phyloP scores from a whole-genome alignment of 1,140 invertebrate genomes.

The Penaeus vannamei region DNA sequence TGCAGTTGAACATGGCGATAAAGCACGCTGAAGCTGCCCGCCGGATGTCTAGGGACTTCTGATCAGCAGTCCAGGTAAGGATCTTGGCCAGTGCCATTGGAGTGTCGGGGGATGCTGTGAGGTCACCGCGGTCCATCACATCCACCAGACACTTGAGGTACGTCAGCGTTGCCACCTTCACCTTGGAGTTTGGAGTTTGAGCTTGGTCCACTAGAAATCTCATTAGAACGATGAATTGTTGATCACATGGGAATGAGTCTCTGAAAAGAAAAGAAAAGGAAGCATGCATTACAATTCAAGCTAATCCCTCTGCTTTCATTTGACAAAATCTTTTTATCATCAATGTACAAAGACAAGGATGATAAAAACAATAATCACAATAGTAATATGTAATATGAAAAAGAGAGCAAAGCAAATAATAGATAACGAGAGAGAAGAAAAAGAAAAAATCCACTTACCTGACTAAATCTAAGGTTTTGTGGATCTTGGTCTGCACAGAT shows the following conservation, averaged over 20 bases:
- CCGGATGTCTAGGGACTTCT: conserved; percentile 81
- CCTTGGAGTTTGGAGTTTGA: conserved; percentile 90
- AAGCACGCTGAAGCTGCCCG: conserved; percentile 84
- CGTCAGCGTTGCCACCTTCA: conserved; percentile 82
- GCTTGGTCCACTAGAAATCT: conserved; percentile 90
- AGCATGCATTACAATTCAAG: too few relatives aligned
- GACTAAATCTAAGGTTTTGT: conserved; percentile 88
- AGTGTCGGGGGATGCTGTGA: conserved; percentile 71
- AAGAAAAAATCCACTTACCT: conserved; percentile 74
- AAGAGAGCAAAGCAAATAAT: not conserved
- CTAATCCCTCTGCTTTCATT: not conserved
- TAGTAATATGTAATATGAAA: not conserved
- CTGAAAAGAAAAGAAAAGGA: conserved; percentile 71
- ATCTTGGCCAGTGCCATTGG: conserved; percentile 73
- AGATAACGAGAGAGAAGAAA: not conserved
- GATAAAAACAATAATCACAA: not conserved
- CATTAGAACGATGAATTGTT: conserved; percentile 78
- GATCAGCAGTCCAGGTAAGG: conserved; percentile 75
- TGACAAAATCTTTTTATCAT: not conserved
- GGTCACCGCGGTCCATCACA: conserved; percentile 72
- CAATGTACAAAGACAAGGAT: not conserved
- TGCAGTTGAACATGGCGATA: conserved; percentile 85
- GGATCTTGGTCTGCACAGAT: conserved; percentile 91
- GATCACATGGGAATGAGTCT: conserved; percentile 78
- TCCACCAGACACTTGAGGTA: conserved; percentile 83